Evolutionary conservation across 2,113 vertebrate species (phyloP).

Genomic region (Dissostichus mawsoni): DNA sequence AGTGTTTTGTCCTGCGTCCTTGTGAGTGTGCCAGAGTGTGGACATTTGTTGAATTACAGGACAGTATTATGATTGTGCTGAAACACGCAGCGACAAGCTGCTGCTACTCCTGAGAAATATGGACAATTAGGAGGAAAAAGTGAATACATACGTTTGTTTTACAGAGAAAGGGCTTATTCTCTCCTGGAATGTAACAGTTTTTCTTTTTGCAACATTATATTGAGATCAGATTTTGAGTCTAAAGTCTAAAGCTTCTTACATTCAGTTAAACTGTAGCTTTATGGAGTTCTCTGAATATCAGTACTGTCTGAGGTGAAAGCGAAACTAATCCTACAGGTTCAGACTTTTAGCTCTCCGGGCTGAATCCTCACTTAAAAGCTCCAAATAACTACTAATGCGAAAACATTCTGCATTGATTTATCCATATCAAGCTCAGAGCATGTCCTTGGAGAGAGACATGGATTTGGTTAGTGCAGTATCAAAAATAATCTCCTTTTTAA

Average conservation of each 20-base stretch:
- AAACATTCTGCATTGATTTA: conserved; percentile 37
- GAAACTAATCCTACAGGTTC: conserved; percentile 37
- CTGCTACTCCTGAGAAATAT: neutral
- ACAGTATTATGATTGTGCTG: conserved; percentile 1
- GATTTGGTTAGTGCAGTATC: conserved; percentile 26
- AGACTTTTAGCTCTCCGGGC: conserved; percentile 33
- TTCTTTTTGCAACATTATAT: neutral
- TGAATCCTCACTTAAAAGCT: conserved; percentile 33
- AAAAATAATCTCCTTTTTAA: conserved; percentile 52
- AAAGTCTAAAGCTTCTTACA: conserved; percentile 6
- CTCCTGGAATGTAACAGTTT: neutral
- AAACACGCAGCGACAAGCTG: neutral
- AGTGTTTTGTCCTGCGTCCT: neutral
- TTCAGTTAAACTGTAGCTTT: conserved; percentile 10
- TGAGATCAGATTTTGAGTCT: neutral
- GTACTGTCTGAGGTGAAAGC: conserved; percentile 27
- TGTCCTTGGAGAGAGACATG: conserved; percentile 12
- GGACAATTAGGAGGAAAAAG: neutral
- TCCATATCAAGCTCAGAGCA: conserved; percentile 29
- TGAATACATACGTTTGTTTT: neutral
- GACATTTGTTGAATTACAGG: conserved; percentile 15
- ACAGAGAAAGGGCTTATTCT: neutral
- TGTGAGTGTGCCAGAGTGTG: conserved; percentile 16
- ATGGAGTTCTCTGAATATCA: neutral
- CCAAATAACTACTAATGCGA: conserved; percentile 31